phyloP scores from a whole-genome alignment of 2,888 invertebrate genomes.

The Nephrotoma flavescens region DNA sequence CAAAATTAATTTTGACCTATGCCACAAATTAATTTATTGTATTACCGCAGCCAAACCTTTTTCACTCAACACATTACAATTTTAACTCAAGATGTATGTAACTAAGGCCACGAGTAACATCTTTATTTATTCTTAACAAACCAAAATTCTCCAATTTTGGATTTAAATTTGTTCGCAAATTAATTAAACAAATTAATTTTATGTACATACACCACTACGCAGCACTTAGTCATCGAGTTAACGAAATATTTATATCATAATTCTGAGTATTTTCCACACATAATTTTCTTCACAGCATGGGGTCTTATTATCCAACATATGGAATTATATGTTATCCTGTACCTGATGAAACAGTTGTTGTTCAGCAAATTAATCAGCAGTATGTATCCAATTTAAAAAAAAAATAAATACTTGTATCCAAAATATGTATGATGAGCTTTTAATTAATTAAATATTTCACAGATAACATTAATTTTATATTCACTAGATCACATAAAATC shows the following conservation, averaged over 20 bases:
- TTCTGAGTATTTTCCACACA: not conserved
- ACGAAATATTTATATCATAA: not conserved
- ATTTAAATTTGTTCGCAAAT: too few species aligned
- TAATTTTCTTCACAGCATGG: not conserved
- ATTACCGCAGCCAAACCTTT: too few species aligned
- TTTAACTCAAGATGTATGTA: too few species aligned
- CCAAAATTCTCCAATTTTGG: too few species aligned
- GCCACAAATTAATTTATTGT: too few species aligned
- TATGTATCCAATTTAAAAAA: not conserved
- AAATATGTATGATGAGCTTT: not conserved
- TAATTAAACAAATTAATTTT: too few species aligned
- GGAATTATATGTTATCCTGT: not conserved
- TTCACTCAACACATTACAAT: too few species aligned
- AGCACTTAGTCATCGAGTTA: too few species aligned
- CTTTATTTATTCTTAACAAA: too few species aligned
- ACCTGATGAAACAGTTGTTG: not conserved
- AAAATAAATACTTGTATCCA: not conserved
- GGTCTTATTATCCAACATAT: not conserved
- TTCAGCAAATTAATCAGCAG: not conserved
- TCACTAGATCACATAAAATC: not conserved
- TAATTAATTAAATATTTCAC: not conserved
- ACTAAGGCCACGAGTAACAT: too few species aligned
- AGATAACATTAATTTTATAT: not conserved
- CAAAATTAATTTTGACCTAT: too few species aligned
- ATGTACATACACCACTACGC: too few species aligned